Percentiles rank a stretch among this genome's conserved stretches.
Conservation (phyloP, 1,140 invertebrate species). For the Sitobion miscanthi region DNA sequence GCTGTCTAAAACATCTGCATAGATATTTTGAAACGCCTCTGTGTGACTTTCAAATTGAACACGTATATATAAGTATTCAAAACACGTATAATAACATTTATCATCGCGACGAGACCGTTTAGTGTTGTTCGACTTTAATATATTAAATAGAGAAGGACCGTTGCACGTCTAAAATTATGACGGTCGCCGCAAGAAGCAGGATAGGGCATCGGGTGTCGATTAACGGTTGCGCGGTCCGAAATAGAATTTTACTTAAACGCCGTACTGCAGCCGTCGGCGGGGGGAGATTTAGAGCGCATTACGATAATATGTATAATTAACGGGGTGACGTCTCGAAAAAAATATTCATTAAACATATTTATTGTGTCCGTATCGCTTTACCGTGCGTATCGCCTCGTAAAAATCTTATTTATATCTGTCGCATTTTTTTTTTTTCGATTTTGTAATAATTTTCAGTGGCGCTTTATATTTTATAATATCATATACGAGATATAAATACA, state of each 20-base stretch:
- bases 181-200: too few species aligned
- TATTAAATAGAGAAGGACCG: not conserved
- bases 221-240: not conserved
- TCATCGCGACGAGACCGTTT: not conserved
- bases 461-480: conserved; percentile 14
- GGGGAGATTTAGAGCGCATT: conserved; percentile 18
- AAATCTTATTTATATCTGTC: conserved; percentile 27
- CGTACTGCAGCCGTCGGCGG: not conserved
- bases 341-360: not conserved
- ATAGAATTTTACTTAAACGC: conserved; percentile 41
- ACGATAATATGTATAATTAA: conserved; percentile 37
- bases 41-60: not conserved
- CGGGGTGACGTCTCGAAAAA: conserved; percentile 16
- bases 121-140: not conserved
- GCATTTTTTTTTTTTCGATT: not conserved
- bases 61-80: not conserved
- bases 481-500: conserved; percentile 43
- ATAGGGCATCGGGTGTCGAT: conserved; percentile 23
- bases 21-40: not conserved
- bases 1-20: not conserved
- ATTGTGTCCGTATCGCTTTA: not conserved
- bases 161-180: conserved; percentile 36
- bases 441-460: not conserved
- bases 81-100: not conserved
- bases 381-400: not conserved